Evolutionary conservation across 2,797 vertebrate species (phyloP).

Genomic region (Astyanax mexicanus): DNA sequence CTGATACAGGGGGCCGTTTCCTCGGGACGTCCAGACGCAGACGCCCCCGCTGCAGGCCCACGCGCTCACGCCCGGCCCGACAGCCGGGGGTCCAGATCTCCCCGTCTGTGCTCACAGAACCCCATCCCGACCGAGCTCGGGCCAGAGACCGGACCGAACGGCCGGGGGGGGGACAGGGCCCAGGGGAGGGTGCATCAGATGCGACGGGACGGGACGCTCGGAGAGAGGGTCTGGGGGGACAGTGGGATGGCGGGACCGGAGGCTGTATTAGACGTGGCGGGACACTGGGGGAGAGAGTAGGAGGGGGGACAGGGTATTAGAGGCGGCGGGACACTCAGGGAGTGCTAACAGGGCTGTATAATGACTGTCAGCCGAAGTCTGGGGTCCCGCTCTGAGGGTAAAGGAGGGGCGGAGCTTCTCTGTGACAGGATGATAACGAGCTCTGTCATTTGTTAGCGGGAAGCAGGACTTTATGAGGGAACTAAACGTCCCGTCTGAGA

Average conservation of each 20-base stretch:
- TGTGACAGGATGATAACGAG: slow-evolving; percentile 58
- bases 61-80: slow-evolving; percentile 12
- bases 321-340: slow-evolving; percentile 50
- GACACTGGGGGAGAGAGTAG: slow-evolving; percentile 34
- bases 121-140: slow-evolving; percentile 49
- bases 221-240: slow-evolving; percentile 23
- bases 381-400: slow-evolving; percentile 39
- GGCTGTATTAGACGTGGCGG: too few species aligned
- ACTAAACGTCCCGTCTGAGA: slow-evolving; percentile 56
- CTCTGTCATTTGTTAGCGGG: slow-evolving; percentile 59
- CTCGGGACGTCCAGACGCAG: slow-evolving; percentile 53
- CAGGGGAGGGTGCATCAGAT: too few species aligned
- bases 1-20: slow-evolving; percentile 53
- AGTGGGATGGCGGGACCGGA: too few species aligned
- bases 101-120: slow-evolving; percentile 44
- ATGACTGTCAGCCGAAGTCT: slow-evolving; percentile 63
- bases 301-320: slow-evolving; percentile 54
- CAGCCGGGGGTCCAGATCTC: slow-evolving; percentile 33
- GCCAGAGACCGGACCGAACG: slow-evolving; percentile 36
- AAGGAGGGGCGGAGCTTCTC: slow-evolving; percentile 17
- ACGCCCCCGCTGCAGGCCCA: slow-evolving; percentile 45
- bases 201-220: too few species aligned
- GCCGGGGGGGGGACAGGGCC: too few species aligned
- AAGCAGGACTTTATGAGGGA: slow-evolving; percentile 61
- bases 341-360: slow-evolving; percentile 33